Evolutionary conservation across 2,888 invertebrate species (phyloP).

Genomic region (Nesidiocoris tenuis): DNA sequence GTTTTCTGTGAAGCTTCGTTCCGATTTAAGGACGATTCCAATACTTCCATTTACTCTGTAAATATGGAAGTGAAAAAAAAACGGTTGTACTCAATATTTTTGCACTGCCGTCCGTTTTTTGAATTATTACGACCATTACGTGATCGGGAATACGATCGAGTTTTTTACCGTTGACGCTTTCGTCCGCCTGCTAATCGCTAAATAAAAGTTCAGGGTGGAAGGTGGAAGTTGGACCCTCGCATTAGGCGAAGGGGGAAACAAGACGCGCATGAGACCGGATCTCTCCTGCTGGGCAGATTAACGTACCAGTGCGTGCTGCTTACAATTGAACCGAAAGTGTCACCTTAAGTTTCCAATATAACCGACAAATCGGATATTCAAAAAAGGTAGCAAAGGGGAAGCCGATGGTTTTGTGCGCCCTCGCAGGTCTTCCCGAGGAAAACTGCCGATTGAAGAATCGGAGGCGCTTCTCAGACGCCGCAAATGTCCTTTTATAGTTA

Average conservation of each 20-base stretch:
- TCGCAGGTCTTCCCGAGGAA: not conserved
- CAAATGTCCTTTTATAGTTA: not conserved
- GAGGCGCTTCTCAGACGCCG: not conserved
- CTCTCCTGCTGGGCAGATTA: not conserved
- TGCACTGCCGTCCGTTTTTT: no score
- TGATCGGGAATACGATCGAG: no score
- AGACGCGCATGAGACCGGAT: not conserved
- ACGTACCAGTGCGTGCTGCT: not conserved
- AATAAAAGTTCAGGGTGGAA: not conserved
- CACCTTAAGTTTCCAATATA: slow-evolving; percentile 16
- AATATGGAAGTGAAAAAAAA: no score
- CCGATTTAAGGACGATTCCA: no score
- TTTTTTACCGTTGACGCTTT: slow-evolving; percentile 18
- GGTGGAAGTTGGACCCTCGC: not conserved
- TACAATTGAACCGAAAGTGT: slow-evolving; percentile 6
- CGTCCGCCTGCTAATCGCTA: slow-evolving; percentile 16
- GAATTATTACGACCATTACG: no score
- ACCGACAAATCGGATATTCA: slow-evolving; percentile 13
- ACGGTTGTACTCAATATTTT: no score
- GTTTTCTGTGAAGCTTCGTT: no score
- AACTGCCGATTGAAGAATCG: not conserved
- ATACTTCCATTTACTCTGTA: no score
- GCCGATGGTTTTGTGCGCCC: not conserved
- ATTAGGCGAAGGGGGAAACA: not conserved
- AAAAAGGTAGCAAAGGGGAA: not conserved